These are phyloP conservation scores for Danaus plexippus DNA, from an alignment of 1,140 invertebrate genomes.

Conservation along the genomic window DNA sequence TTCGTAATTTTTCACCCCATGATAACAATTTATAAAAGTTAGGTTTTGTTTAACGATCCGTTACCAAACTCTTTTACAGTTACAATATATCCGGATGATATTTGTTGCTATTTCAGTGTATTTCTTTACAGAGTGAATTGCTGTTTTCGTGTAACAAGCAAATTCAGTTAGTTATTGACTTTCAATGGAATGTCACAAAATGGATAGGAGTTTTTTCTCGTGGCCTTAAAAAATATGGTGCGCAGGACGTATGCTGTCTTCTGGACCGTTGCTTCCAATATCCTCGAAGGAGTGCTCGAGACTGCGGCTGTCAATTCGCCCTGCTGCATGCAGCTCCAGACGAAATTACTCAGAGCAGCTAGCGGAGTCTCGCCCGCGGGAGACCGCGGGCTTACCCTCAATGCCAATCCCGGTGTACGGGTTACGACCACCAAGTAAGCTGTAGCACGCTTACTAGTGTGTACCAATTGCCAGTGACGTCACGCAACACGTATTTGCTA, in stretches of 20 bases:
- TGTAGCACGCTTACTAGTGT: slow-evolving; percentile 57
- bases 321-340: slow-evolving; percentile 85
- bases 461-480: slow-evolving; percentile 32
- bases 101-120: not conserved
- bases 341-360: slow-evolving; percentile 68
- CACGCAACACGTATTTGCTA: slow-evolving; percentile 25
- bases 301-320: slow-evolving; percentile 90
- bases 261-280: slow-evolving; percentile 89
- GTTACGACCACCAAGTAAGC: slow-evolving; percentile 68
- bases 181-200: slow-evolving; percentile 3
- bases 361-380: slow-evolving; percentile 64
- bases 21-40: slow-evolving; percentile 5
- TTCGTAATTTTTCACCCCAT: not conserved
- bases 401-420: slow-evolving; percentile 57
- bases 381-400: slow-evolving; percentile 54
- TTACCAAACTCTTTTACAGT: not conserved
- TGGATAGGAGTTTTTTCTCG: slow-evolving; percentile 13
- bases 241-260: slow-evolving; percentile 82
- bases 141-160: too few species aligned
- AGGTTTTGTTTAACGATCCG: slow-evolving; percentile 13
- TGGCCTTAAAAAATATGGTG: slow-evolving; percentile 52
- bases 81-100: slow-evolving; percentile 3
- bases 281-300: slow-evolving; percentile 82
- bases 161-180: not conserved
- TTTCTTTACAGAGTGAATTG: slow-evolving; percentile 1